A percentile compares a stretch with the other conserved stretches of the same genome.
These are phyloP conservation scores for Mergus octosetaceus DNA, from an alignment of 2,797 vertebrate genomes.

Conservation along the genomic window DNA sequence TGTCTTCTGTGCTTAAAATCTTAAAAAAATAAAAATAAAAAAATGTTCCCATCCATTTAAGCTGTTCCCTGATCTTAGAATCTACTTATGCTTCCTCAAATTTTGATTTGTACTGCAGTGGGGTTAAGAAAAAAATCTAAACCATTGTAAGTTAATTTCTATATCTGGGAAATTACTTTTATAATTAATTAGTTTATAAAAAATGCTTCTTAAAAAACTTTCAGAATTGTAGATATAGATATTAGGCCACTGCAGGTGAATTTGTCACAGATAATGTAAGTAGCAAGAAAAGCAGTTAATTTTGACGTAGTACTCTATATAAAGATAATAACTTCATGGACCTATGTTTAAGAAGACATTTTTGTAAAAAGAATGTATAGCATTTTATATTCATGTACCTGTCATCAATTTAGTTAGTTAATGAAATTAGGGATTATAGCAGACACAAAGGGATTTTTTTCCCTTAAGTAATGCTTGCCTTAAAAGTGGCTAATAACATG, in stretches of 20 bases:
- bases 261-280: background rate
- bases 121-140: background rate
- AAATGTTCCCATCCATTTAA: background rate
- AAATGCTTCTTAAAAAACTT: background rate
- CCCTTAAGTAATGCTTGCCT: background rate
- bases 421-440: background rate
- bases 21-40: background rate
- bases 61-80: background rate
- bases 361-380: background rate
- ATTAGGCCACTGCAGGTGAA: background rate
- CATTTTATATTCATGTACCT: background rate
- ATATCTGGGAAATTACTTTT: background rate
- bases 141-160: background rate
- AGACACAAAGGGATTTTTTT: background rate
- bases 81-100: conserved; percentile 43
- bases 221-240: background rate
- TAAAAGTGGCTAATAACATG: background rate
- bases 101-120: background rate
- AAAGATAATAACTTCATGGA: background rate
- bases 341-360: background rate
- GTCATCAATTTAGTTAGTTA: background rate
- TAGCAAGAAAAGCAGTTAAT: background rate
- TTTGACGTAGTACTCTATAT: background rate
- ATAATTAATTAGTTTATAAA: background rate
- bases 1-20: background rate